Percentiles rank a stretch among this genome's conserved stretches.
phyloP scores from a whole-genome alignment of 2,888 invertebrate species.

The Drosophila nr. perissopoda region DNA sequence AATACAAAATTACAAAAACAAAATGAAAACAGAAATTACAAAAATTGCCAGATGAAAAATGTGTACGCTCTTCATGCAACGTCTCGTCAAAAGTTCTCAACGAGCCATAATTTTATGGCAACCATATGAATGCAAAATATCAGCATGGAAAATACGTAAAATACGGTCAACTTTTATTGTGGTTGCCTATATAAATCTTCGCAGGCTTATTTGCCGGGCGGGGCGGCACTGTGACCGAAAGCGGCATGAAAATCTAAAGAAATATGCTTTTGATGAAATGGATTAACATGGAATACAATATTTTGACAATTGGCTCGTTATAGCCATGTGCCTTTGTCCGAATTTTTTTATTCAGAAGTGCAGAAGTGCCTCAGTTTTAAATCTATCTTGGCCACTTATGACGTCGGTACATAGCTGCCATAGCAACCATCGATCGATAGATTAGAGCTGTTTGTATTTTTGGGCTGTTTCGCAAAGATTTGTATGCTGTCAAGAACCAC shows the following conservation, averaged over 20 bases:
- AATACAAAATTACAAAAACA: neutral
- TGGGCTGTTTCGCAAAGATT: neutral
- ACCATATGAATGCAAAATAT: constrained; percentile 46
- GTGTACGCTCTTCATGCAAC: constrained; percentile 20
- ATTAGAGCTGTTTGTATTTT: neutral
- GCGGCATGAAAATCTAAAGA: neutral
- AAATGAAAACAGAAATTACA: constrained; percentile 30
- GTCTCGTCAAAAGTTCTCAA: constrained; percentile 70
- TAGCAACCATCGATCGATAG: neutral
- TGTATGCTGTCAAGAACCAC: constrained; percentile 26
- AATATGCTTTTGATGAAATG: neutral
- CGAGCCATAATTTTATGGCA: constrained; percentile 66
- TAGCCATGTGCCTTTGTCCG: neutral
- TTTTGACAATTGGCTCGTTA: neutral
- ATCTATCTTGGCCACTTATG: neutral
- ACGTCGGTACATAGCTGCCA: neutral
- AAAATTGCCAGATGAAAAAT: constrained; percentile 61
- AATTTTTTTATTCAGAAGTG: neutral
- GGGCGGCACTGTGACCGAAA: constrained; percentile 35
- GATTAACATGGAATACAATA: neutral
- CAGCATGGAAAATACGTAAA: constrained; percentile 44
- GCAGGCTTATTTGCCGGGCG: constrained; percentile 31
- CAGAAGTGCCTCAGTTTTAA: neutral
- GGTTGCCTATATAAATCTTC: constrained; percentile 50
- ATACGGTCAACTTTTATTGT: constrained; percentile 62